These are phyloP conservation scores for Myiozetetes cayanensis DNA, from an alignment of 2,113 vertebrate genomes.

Conservation along the genomic window DNA sequence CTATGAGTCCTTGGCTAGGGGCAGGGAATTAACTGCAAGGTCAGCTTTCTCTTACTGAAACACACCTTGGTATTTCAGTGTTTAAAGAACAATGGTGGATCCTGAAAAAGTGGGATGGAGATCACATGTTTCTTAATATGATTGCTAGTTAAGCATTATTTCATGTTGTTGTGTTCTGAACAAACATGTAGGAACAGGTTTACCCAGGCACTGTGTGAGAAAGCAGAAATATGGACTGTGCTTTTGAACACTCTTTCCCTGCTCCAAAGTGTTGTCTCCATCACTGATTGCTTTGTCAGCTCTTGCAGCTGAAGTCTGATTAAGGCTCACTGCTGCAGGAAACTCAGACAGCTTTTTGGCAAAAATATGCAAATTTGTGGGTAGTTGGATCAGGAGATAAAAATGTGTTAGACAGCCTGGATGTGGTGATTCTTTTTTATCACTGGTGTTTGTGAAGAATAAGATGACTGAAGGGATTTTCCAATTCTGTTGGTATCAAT, in stretches of 20 bases:
- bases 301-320: neutral
- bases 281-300: neutral
- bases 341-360: neutral
- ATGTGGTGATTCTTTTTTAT: neutral
- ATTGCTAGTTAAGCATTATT: neutral
- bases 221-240: rapidly evolving
- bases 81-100: neutral
- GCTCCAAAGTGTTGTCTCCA: neutral
- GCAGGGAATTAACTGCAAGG: neutral
- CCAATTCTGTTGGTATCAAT: neutral
- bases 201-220: neutral
- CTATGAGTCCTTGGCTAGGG: neutral
- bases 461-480: neutral
- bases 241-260: neutral
- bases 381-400: neutral
- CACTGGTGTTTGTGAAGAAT: neutral
- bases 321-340: neutral
- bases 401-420: neutral
- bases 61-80: neutral
- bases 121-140: neutral
- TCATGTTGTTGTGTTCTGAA: neutral
- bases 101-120: neutral
- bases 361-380: neutral
- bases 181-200: neutral
- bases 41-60: neutral